phyloP scores from a whole-genome alignment of 2,888 invertebrate genomes.

The Eucera pruinosa region DNA sequence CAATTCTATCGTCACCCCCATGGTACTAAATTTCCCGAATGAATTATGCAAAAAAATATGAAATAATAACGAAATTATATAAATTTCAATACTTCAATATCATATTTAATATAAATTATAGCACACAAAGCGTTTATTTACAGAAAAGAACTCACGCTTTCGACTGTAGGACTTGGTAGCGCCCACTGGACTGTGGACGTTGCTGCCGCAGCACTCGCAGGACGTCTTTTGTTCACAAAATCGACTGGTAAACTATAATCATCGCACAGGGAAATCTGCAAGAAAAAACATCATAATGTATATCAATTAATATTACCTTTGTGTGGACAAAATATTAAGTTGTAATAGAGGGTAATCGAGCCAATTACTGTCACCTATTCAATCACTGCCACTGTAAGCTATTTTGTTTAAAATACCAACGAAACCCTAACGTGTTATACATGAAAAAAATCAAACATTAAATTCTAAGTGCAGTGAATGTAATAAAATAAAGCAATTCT shows the following conservation, averaged over 20 bases:
- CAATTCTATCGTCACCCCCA: neutral
- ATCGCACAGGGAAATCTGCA: constrained; percentile 93
- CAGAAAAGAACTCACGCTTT: constrained; percentile 83
- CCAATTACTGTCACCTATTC: too few species aligned
- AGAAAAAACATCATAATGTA: constrained; percentile 18
- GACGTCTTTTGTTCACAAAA: constrained; percentile 90
- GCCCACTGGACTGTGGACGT: constrained; percentile 87
- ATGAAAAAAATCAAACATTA: too few species aligned
- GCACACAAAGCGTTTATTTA: neutral
- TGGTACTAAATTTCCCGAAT: neutral
- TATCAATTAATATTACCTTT: too few species aligned
- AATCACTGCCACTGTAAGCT: too few species aligned
- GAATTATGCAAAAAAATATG: neutral
- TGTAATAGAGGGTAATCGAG: too few species aligned
- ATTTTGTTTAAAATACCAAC: too few species aligned
- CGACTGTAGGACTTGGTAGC: constrained; percentile 85
- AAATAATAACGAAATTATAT: neutral
- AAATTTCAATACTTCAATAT: neutral
- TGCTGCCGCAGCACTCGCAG: constrained; percentile 87
- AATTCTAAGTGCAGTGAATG: too few species aligned
- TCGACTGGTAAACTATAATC: constrained; percentile 95
- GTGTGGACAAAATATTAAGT: too few species aligned
- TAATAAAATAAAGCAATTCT: too few species aligned
- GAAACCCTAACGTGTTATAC: too few species aligned
- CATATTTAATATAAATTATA: constrained; percentile 3